phyloP scores from a whole-genome alignment of 2,113 vertebrate species.

The Muntiacus reevesi region DNA sequence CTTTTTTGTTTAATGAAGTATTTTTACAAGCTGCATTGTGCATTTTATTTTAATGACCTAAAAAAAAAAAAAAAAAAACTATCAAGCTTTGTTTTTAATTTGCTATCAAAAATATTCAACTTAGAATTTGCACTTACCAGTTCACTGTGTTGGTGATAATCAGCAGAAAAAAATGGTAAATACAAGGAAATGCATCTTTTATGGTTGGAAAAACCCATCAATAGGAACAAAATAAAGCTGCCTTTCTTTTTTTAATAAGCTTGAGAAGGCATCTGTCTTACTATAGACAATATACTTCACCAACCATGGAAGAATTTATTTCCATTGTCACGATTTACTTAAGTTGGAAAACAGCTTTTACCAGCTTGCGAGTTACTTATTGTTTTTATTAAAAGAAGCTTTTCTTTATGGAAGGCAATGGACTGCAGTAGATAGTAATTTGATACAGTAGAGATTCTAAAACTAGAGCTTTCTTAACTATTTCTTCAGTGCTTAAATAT shows the following conservation, averaged over 20 bases:
- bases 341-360: constrained; percentile 64
- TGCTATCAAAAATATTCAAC: constrained; percentile 72
- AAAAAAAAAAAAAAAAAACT: background rate
- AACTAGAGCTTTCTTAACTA: background rate
- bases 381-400: constrained; percentile 51
- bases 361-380: constrained; percentile 48
- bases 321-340: constrained; percentile 62
- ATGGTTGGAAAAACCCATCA: constrained; percentile 76
- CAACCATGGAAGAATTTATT: constrained; percentile 69
- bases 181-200: constrained; percentile 76
- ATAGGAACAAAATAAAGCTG: constrained; percentile 66
- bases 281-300: constrained; percentile 62
- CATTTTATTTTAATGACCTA: constrained; percentile 70
- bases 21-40: constrained; percentile 68
- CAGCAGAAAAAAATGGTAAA: constrained; percentile 74
- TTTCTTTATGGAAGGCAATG: constrained; percentile 40
- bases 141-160: constrained; percentile 77
- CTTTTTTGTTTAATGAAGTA: constrained; percentile 67
- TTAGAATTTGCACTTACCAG: constrained; percentile 79
- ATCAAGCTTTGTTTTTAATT: constrained; percentile 66
- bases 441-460: background rate
- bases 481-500: background rate
- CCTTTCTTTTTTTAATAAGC: constrained; percentile 62
- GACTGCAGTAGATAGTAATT: background rate
- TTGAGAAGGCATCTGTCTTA: constrained; percentile 73